Evolutionary conservation across 92 coral and sea anemone species (phyloP).

Genomic region (Porites lobata): DNA sequence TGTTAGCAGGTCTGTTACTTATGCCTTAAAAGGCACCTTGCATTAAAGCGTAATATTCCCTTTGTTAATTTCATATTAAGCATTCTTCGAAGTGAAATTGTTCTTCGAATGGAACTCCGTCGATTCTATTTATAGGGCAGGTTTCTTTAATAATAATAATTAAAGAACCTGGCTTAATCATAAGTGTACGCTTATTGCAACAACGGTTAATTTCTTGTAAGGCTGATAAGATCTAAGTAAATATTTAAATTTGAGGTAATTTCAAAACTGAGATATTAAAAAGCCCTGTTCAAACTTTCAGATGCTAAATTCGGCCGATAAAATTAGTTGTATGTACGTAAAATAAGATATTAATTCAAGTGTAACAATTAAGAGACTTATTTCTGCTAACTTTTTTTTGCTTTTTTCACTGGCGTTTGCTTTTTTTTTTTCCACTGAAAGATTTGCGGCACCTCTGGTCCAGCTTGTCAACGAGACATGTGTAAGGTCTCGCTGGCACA

Average conservation of each 20-base stretch:
- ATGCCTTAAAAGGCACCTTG: too few species aligned
- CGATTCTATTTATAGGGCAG: background rate
- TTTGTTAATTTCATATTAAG: background rate
- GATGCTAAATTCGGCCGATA: background rate
- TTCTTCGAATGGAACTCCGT: background rate
- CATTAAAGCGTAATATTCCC: too few species aligned
- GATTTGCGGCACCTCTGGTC: background rate
- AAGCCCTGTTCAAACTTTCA: background rate
- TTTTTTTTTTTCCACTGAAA: background rate
- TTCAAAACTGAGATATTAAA: slow-evolving; percentile 1
- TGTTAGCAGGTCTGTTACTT: too few species aligned
- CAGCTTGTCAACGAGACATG: slow-evolving; percentile 3
- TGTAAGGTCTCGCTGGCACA: slow-evolving; percentile 5
- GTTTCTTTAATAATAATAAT: background rate
- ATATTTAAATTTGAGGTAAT: slow-evolving; percentile 11
- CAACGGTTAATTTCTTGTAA: background rate
- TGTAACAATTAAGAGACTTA: background rate
- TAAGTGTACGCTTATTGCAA: background rate
- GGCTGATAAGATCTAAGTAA: slow-evolving; percentile 18
- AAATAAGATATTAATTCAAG: background rate
- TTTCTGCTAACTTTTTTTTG: background rate
- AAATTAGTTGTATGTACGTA: background rate
- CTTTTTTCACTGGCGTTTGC: background rate
- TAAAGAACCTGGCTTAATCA: background rate
- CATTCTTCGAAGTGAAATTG: background rate